Evolutionary conservation across 2,888 invertebrate species (phyloP), one percentile per base, ranked within the genome.

Genomic region (Dasypolia templi): DNA sequence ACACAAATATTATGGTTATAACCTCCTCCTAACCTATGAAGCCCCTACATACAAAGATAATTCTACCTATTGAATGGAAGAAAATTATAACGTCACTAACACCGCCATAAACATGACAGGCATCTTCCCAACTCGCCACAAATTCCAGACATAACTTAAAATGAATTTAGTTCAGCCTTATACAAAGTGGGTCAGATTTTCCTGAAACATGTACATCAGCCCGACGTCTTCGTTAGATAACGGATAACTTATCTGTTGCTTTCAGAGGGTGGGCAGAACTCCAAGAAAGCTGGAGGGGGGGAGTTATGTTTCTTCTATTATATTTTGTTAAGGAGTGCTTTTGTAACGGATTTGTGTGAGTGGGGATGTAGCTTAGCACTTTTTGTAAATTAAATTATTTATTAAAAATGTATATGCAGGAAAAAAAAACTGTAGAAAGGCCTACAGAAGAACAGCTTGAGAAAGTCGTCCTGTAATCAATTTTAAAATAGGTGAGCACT

Each of bases 231-330:
- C 58, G 51, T 75, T 59, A 75, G 71, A 72, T 79, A 83, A 51
- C 59, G 44, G 82, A 69, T 82, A 77, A 82, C 39, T 76, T 82
- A 82, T 84, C 84, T 80, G 67, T 70, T 62, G 49, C 66, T 66
- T 72, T 56, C 65, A 55, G 61, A 62, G 59, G 65, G 77, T 63
- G 71, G 84, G 82, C 82, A 82, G 73, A 63, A 42, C 32, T 74
- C 72, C 81, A 84, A 77, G 39, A 32, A n/a, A 29, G 32, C 19
- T 32, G 11, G 42, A 22, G n/a, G 14, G 22, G 39, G 11, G 12
- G 49, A 42, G 39, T 62, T 62, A 32, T 65, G 55, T 72, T 81
- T 63, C 56, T 74, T n/a, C 51, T 46, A 58, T 75, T 78, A 62
- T 74, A n/a, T 49, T 63, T 65, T 49, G 29, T 29, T 61, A 14